Base-by-base conservation (phyloP, 2,113 vertebrate genomes). In the Toxostoma redivivum region DNA sequence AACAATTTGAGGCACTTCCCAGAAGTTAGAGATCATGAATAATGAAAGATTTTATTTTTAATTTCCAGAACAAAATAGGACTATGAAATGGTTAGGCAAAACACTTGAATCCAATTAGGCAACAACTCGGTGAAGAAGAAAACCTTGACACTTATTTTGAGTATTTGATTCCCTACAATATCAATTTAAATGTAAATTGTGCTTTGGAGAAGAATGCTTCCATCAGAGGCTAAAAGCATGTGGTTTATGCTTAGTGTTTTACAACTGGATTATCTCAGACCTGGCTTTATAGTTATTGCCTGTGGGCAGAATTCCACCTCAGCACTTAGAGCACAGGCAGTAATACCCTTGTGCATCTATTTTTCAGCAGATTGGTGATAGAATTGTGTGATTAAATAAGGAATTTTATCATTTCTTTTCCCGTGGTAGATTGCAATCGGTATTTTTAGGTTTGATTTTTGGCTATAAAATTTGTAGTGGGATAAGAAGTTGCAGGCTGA, bases 21-120 rank as follows among this genome's bases (percentile, higher is more conserved):
- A 47, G 67, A 62, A 82, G 62, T 91, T 87, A 42, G 21, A 23
- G 27, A 76, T 72, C 33, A 31, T 86, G 79, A 94, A 96, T 86
- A 92, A 95, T 81, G 70, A 76, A 94, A 83, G 37, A 69, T 25
- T 50, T 31, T 87, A 67, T 86, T 82, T 35, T 86, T 65, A 47
- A 54, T 74, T 95, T 91, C 80, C 11, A 30, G 81, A 87, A 84
- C 76, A 84, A 21, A 70, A 12, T 45, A 51, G 31, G 31, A 27
- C 37, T 53, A 18, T 54, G 72, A 48, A 94, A 44, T 50, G 60
- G 33, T 81, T 91, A 56, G 72, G 35, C 47, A 86, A 81, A 96
- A 80, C 45, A 83, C 74, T 84, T 81, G 67, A 86, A 83, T 88
- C 84, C 92, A 91, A 95, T 95, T 92, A 93, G 78, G 83, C n/a